A percentile compares a stretch with the other conserved stretches of the same genome.
These are phyloP conservation scores for Calosoma granatense DNA, from an alignment of 1,140 invertebrate species.

Conservation along the genomic window DNA sequence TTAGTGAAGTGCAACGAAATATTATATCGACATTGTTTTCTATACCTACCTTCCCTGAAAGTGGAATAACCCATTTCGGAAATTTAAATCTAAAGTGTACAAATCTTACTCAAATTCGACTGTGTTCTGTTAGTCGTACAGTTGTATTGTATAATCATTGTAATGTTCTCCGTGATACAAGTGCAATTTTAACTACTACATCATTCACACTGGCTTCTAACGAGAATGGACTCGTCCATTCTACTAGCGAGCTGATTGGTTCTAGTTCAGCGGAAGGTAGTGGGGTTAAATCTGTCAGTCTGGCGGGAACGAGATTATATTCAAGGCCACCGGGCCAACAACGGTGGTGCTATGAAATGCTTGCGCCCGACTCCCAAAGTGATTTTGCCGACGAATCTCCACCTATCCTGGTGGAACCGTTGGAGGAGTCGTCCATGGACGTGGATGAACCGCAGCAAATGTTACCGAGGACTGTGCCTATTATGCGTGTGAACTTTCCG, in stretches of 20 bases:
- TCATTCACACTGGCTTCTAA: too few relatives aligned
- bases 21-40: too few relatives aligned
- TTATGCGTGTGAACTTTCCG: slow-evolving; percentile 54
- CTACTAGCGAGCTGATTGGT: background rate
- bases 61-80: too few relatives aligned
- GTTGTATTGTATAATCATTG: too few relatives aligned
- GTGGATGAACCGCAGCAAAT: background rate
- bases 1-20: too few relatives aligned
- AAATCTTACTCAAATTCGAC: too few relatives aligned
- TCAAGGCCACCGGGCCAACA: slow-evolving; percentile 30
- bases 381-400: slow-evolving; percentile 6
- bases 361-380: slow-evolving; percentile 33
- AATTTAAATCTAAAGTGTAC: too few relatives aligned
- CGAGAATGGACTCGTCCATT: background rate
- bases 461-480: background rate
- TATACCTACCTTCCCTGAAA: too few relatives aligned
- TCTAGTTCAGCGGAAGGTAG: background rate
- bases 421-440: background rate
- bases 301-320: slow-evolving; percentile 31
- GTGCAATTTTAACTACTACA: too few relatives aligned
- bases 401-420: background rate
- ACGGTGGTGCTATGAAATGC: slow-evolving; percentile 44
- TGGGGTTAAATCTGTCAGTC: slow-evolving; percentile 14
- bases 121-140: too few relatives aligned
- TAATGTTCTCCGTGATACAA: too few relatives aligned